A percentile compares a stretch with the other conserved stretches of the same genome.
phyloP scores from a whole-genome alignment of 2,888 invertebrate genomes.

The Cantharis rustica region DNA sequence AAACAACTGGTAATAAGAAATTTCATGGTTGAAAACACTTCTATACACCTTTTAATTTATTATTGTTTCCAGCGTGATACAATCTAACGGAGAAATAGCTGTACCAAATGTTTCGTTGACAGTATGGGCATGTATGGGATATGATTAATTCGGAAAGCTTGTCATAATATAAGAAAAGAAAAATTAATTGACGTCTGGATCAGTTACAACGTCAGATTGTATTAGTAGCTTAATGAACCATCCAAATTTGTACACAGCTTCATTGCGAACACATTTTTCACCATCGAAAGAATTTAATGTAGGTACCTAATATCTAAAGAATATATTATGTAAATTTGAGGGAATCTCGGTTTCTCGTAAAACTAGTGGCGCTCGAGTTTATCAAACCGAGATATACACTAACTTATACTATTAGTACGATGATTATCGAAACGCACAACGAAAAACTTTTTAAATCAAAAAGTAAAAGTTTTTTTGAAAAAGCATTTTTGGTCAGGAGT shows the following conservation, averaged over 20 bases:
- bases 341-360: not conserved
- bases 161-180: constrained; percentile 34
- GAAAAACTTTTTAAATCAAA: not conserved
- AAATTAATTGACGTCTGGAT: constrained; percentile 35
- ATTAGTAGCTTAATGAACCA: not conserved
- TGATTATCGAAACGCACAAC: not conserved
- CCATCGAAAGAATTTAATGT: not conserved
- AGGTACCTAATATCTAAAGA: no score
- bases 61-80: constrained; percentile 25
- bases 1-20: constrained; percentile 23
- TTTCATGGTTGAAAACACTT: constrained; percentile 21
- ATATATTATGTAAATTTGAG: no score
- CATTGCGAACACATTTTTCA: not conserved
- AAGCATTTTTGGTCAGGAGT: constrained; percentile 33
- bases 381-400: not conserved
- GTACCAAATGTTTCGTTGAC: constrained; percentile 26
- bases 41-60: constrained; percentile 23
- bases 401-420: no score
- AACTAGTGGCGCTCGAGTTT: not conserved
- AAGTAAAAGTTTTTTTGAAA: constrained; percentile 12
- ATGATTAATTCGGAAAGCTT: constrained; percentile 30
- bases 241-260: not conserved
- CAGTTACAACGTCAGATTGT: constrained; percentile 26
- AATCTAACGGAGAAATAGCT: constrained; percentile 27
- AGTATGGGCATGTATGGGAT: constrained; percentile 23